These are phyloP conservation scores for Dendrocopos noguchii DNA, from an alignment of 2,113 vertebrate genomes.

Conservation along the genomic window DNA sequence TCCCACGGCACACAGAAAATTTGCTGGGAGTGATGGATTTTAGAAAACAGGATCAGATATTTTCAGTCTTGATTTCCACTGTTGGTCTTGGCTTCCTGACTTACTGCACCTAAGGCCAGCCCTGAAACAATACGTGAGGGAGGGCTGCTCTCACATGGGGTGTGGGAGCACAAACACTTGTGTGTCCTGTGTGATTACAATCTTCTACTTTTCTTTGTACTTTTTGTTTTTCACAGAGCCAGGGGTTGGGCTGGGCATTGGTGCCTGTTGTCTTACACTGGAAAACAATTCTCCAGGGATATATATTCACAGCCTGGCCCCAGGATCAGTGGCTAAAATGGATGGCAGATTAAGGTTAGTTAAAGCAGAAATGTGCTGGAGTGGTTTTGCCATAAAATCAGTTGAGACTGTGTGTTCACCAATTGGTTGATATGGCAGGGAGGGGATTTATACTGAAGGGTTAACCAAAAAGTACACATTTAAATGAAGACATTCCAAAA, in stretches of 20 bases:
- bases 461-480: not conserved
- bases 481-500: not conserved
- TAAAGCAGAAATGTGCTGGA: not conserved
- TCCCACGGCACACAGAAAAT: not conserved
- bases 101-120: slow-evolving; percentile 24
- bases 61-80: slow-evolving; percentile 32
- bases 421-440: not conserved
- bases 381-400: not conserved
- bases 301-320: slow-evolving; percentile 94
- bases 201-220: slow-evolving; percentile 3
- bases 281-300: slow-evolving; percentile 91
- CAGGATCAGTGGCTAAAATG: slow-evolving; percentile 96
- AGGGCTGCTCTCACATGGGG: slow-evolving; percentile 1
- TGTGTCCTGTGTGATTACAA: not conserved
- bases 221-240: slow-evolving; percentile 79
- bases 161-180: slow-evolving; percentile 47
- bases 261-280: slow-evolving; percentile 89
- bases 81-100: slow-evolving; percentile 39
- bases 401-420: not conserved
- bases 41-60: slow-evolving; percentile 27
- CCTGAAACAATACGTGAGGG: slow-evolving; percentile 37
- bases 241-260: slow-evolving; percentile 92
- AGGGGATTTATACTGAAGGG: not conserved
- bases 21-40: not conserved
- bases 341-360: slow-evolving; percentile 91